phyloP scores from a whole-genome alignment of 2,888 invertebrate genomes.

The Tenthredo mesomela region DNA sequence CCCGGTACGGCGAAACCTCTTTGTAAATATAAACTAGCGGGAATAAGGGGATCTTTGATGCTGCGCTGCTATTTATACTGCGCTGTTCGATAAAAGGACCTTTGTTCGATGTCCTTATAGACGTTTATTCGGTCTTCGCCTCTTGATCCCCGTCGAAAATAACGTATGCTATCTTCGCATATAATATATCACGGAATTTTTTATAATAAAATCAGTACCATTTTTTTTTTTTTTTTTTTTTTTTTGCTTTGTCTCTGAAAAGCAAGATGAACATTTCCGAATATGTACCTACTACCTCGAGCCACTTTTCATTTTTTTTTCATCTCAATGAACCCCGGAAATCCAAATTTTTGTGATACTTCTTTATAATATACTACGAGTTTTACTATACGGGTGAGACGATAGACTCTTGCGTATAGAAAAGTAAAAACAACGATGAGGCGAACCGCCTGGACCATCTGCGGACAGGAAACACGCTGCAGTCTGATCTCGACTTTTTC shows the following conservation, averaged over 20 bases:
- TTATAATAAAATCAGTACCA: background rate
- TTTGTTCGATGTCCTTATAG: slow-evolving; percentile 4
- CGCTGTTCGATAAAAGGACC: background rate
- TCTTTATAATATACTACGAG: background rate
- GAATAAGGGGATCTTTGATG: background rate
- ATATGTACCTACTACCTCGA: background rate
- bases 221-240: background rate
- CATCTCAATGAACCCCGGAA: too few relatives aligned
- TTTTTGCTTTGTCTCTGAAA: too few relatives aligned
- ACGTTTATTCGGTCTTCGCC: background rate
- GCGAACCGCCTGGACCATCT: slow-evolving; percentile 39
- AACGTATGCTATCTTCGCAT: background rate
- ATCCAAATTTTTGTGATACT: background rate
- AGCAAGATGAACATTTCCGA: background rate
- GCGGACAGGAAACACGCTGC: slow-evolving; percentile 46
- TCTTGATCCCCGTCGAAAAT: background rate
- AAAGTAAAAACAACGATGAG: background rate
- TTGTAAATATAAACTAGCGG: background rate
- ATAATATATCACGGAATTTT: background rate
- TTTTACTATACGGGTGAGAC: background rate
- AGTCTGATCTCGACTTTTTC: slow-evolving; percentile 42
- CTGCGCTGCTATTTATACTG: background rate
- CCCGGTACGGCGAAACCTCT: background rate
- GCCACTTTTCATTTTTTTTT: background rate
- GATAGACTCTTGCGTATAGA: background rate